Conservation (phyloP, 1,140 invertebrate genomes). For the Neelides sp. region DNA sequence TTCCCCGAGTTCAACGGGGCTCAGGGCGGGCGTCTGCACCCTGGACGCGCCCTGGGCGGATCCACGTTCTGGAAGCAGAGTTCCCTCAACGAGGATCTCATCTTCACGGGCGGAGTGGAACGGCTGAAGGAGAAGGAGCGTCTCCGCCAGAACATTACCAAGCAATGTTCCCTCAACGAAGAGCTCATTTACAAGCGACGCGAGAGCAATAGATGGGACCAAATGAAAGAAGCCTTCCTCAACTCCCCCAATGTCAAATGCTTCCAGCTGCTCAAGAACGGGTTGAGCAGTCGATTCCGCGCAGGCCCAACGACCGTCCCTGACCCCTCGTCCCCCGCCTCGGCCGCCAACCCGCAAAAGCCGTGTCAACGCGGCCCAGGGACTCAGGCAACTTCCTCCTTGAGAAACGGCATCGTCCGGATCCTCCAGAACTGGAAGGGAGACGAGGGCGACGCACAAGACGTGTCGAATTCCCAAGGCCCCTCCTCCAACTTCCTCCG, state of each 20-base stretch:
- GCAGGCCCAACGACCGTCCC: conserved; percentile 6
- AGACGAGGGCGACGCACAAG: conserved; percentile 4
- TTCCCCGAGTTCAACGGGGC: conserved; percentile 47
- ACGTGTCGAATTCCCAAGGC: not conserved
- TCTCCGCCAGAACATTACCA: conserved; percentile 71
- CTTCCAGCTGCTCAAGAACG: conserved; percentile 70
- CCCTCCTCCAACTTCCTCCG: not conserved
- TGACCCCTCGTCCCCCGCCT: not conserved
- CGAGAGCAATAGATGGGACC: conserved; percentile 38
- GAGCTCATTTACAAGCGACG: conserved; percentile 59
- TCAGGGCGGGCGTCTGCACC: conserved; percentile 43
- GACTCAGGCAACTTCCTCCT: conserved; percentile 38
- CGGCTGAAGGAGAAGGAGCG: conserved; percentile 66
- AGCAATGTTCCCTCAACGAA: conserved; percentile 75
- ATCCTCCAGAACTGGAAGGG: conserved; percentile 60
- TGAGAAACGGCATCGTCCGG: conserved; percentile 53
- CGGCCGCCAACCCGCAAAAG: conserved; percentile 47
- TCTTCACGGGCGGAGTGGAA: conserved; percentile 61
- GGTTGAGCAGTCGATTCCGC: conserved; percentile 46
- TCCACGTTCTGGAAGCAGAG: conserved; percentile 58
- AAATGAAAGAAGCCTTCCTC: conserved; percentile 57
- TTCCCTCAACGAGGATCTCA: conserved; percentile 76
- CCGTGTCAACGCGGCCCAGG: no score
- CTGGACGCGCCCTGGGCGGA: conserved; percentile 35
- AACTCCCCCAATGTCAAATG: conserved; percentile 58